phyloP scores from a whole-genome alignment of 2,113 vertebrate genomes.

The Oreochromis spilurus region DNA sequence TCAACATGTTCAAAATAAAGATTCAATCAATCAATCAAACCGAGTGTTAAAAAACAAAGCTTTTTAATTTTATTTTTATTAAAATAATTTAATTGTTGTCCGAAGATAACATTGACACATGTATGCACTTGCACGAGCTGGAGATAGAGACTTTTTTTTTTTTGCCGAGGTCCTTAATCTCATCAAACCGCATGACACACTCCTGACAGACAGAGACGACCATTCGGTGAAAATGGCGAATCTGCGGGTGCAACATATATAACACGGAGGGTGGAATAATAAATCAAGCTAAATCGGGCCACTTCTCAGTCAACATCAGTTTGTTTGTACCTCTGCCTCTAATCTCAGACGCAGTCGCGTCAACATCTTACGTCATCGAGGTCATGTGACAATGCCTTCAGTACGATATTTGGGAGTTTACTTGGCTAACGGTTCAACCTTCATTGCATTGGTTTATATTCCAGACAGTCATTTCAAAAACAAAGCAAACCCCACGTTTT shows the following conservation, averaged over 20 bases:
- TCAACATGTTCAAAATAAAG: too few species aligned
- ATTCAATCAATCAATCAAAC: not conserved
- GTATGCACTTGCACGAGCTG: not conserved
- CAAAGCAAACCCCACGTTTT: not conserved
- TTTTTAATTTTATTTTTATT: not conserved
- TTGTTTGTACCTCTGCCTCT: not conserved
- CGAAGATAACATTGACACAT: not conserved
- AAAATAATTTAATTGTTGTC: not conserved
- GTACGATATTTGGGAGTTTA: not conserved
- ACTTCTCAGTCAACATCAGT: not conserved
- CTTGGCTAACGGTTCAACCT: not conserved
- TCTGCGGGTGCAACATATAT: not conserved
- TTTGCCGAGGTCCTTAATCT: not conserved
- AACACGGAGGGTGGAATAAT: not conserved
- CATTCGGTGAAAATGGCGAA: not conserved
- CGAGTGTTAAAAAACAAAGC: not conserved
- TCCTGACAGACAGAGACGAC: not conserved
- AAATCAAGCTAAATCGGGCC: not conserved
- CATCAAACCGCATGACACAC: not conserved
- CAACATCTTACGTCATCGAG: not conserved
- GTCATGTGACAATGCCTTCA: constrained; percentile 11
- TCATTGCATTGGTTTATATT: not conserved
- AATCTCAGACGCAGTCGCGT: not conserved
- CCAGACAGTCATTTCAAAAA: not conserved
- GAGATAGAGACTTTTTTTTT: not conserved